phyloP scores from a whole-genome alignment of 2,888 invertebrate genomes.

The Listrodromus nycthemerus region DNA sequence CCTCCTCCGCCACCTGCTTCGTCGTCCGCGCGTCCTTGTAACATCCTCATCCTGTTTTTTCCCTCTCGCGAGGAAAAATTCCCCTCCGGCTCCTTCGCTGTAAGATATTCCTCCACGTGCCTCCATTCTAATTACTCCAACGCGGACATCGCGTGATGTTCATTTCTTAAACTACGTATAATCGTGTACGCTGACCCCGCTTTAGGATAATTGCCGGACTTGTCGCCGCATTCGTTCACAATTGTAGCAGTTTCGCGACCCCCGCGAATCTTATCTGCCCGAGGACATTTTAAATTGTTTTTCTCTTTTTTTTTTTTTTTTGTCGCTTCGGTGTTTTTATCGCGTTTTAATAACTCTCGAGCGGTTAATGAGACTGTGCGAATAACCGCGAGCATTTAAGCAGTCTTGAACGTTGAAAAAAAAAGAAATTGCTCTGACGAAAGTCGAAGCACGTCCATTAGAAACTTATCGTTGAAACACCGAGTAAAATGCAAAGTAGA shows the following conservation, averaged over 20 bases:
- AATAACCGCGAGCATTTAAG: constrained; percentile 35
- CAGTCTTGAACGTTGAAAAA: constrained; percentile 5
- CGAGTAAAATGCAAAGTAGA: not conserved
- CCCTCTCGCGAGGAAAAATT: constrained; percentile 21
- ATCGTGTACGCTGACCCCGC: too few species aligned
- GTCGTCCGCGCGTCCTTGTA: constrained; percentile 62
- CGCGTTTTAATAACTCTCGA: constrained; percentile 22
- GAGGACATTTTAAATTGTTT: constrained; percentile 25
- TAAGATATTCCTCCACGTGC: not conserved
- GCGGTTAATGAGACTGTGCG: constrained; percentile 27
- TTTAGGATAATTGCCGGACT: not conserved
- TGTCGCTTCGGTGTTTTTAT: constrained; percentile 33
- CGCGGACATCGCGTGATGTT: not conserved
- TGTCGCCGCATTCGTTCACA: not conserved
- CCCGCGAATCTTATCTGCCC: constrained; percentile 8
- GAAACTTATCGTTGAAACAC: not conserved
- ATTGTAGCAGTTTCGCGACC: not conserved
- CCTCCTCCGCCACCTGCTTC: constrained; percentile 54
- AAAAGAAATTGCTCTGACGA: not conserved
- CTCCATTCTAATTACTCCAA: not conserved
- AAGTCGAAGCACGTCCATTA: not conserved
- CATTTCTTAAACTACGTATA: not conserved
- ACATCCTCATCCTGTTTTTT: constrained; percentile 50
- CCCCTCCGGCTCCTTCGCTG: not conserved
- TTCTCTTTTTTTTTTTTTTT: not conserved